Conservation (phyloP, 1,140 invertebrate species). For the Magallana gigas region DNA sequence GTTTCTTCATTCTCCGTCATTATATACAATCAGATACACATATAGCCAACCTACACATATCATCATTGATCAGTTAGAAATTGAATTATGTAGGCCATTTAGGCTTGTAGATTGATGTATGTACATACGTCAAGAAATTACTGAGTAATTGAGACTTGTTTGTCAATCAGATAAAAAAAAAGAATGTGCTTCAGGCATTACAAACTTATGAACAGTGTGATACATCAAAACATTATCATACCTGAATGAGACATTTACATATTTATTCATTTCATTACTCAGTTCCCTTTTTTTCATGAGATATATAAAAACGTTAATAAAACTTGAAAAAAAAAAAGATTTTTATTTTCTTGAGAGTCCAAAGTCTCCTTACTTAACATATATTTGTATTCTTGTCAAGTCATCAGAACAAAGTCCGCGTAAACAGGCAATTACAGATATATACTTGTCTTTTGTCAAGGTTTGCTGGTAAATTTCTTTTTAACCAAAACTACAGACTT, state of each 20-base stretch:
- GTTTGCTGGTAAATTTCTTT: neutral
- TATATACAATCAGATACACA: no score
- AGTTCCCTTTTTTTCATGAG: neutral
- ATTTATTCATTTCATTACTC: neutral
- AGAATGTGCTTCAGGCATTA: constrained; percentile 39
- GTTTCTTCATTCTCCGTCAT: no score
- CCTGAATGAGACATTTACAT: neutral
- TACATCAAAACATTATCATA: neutral
- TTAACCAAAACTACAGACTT: neutral
- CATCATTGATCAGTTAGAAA: neutral
- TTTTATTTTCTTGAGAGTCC: neutral
- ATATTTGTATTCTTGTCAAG: neutral
- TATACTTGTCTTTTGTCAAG: neutral
- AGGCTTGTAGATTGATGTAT: neutral
- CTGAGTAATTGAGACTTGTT: constrained; percentile 11
- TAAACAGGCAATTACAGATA: neutral
- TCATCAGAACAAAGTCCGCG: neutral
- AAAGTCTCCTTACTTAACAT: constrained; percentile 12
- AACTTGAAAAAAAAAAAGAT: no score
- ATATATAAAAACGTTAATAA: no score
- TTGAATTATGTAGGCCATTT: no score
- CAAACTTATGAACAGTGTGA: neutral
- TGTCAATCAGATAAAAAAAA: constrained; percentile 41
- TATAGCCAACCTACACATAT: neutral
- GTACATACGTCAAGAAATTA: neutral